Conservation (phyloP, 2,888 invertebrate genomes). For the Lumbricus terrestris region DNA sequence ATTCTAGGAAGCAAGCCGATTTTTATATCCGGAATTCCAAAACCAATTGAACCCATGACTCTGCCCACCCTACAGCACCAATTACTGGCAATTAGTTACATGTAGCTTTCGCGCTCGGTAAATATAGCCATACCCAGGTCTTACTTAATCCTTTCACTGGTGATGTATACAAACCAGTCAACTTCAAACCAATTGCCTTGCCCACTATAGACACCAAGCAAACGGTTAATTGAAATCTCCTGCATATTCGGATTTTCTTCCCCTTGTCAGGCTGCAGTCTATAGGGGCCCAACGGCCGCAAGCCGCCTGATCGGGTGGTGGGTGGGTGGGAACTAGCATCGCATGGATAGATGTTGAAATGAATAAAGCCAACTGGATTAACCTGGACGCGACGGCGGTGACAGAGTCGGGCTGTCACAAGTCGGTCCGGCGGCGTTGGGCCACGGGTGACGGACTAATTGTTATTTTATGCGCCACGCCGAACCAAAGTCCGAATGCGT, state of each 20-base stretch:
- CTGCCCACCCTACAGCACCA: not conserved
- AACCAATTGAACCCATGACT: not conserved
- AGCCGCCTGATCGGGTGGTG: not conserved
- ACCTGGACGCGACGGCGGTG: not conserved
- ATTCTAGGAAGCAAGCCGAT: not conserved
- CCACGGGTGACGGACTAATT: not conserved
- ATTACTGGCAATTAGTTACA: not conserved
- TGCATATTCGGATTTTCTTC: not conserved
- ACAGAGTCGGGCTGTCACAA: not conserved
- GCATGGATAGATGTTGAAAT: not conserved
- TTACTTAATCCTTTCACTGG: not conserved
- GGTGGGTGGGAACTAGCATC: too few relatives aligned
- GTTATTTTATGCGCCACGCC: not conserved
- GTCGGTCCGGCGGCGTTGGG: constrained; percentile 3
- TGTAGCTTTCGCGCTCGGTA: not conserved
- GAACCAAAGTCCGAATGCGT: not conserved
- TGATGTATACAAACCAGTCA: not conserved
- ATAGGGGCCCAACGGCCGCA: not conserved
- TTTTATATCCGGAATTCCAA: not conserved
- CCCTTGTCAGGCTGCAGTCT: not conserved
- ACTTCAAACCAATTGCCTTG: not conserved
- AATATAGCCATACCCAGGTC: not conserved
- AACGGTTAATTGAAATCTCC: not conserved
- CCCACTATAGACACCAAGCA: not conserved
- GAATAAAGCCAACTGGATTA: constrained; percentile 3